phyloP scores from a whole-genome alignment of 53 echinoderm and acorn worm genomes.

The Holothuria leucospilota region DNA sequence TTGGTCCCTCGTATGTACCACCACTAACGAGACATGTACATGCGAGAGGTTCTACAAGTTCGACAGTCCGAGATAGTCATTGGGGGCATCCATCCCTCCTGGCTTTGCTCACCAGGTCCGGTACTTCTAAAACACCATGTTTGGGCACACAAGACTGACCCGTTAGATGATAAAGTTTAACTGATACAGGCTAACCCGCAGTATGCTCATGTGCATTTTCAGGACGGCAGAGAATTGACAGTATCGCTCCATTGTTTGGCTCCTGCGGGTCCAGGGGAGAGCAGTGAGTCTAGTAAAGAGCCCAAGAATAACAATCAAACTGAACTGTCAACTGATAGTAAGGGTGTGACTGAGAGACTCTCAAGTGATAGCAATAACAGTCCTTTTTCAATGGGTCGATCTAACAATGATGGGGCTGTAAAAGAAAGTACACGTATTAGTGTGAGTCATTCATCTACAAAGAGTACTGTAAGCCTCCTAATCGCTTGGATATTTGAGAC shows the following conservation, averaged over 20 bases:
- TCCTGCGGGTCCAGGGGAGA: constrained; percentile 9
- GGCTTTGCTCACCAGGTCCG: background rate
- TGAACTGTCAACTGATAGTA: background rate
- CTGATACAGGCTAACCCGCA: background rate
- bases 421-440: background rate
- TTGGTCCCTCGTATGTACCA: background rate
- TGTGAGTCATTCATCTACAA: background rate
- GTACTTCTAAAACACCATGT: background rate
- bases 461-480: constrained; percentile 7
- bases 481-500: background rate
- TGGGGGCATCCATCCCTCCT: background rate
- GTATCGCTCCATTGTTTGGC: background rate
- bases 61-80: background rate
- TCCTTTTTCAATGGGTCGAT: no score
- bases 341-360: no score
- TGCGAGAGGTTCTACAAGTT: background rate
- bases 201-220: background rate
- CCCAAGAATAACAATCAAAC: background rate
- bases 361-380: background rate
- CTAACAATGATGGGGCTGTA: no score
- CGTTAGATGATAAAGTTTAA: background rate
- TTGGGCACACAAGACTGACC: background rate
- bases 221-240: background rate
- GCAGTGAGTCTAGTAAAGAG: background rate
- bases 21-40: background rate